Conservation (phyloP, 23 tunicate genomes). For the Styela plicata region DNA sequence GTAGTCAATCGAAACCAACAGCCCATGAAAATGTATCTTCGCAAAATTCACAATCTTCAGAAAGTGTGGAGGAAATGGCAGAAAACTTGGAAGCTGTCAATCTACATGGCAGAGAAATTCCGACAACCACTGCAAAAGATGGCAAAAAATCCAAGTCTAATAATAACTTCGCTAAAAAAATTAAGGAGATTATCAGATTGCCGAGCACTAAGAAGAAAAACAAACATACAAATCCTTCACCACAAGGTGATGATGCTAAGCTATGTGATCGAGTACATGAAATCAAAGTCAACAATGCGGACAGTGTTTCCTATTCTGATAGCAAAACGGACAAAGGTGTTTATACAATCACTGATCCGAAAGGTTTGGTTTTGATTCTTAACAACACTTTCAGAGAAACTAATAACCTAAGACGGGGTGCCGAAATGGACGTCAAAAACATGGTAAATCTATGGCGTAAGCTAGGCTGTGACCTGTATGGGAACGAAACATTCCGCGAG, state of each 20-base stretch:
- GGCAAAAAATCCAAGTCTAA: background rate
- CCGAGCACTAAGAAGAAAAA: no score
- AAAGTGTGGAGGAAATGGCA: no score
- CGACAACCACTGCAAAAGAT: background rate
- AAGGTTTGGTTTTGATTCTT: background rate
- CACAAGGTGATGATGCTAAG: no score
- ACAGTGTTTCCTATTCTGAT: background rate
- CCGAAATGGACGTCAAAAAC: background rate
- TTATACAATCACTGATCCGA: background rate
- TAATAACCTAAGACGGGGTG: background rate
- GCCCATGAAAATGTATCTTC: no score
- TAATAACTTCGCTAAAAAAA: no score
- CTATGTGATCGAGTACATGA: background rate
- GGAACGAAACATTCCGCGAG: background rate
- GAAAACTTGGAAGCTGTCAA: no score
- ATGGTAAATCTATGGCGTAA: background rate
- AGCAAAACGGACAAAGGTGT: background rate
- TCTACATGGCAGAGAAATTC: background rate
- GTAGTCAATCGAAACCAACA: no score
- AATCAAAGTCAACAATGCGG: background rate
- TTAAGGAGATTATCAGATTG: no score
- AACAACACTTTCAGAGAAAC: slow-evolving; percentile 6
- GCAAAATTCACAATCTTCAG: no score
- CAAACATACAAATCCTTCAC: no score
- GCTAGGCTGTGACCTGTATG: background rate